Conservation (phyloP, 2,888 invertebrate species). For the Meta bourneti region DNA sequence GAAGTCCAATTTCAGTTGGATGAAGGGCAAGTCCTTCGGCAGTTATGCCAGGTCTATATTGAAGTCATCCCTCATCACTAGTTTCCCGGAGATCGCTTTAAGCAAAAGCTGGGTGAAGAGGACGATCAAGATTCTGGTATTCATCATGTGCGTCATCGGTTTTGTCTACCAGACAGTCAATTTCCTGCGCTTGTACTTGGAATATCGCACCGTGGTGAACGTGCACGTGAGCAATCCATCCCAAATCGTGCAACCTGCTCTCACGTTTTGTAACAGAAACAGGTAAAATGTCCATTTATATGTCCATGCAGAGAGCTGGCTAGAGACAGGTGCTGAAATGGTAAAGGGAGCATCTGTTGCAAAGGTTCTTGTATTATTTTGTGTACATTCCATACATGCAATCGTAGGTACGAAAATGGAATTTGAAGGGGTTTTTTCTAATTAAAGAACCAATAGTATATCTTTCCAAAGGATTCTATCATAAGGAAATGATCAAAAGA, state of each 20-base stretch:
- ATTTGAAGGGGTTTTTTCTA: no score
- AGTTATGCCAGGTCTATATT: constrained; percentile 10
- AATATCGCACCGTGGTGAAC: constrained; percentile 66
- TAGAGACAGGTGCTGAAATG: no score
- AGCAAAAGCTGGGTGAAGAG: constrained; percentile 44
- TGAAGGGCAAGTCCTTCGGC: constrained; percentile 37
- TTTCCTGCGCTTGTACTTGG: constrained; percentile 52
- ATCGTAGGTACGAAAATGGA: no score
- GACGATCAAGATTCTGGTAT: constrained; percentile 44
- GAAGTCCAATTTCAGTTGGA: no score
- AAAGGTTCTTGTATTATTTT: no score
- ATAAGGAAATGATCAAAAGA: no score
- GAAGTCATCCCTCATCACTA: constrained; percentile 54
- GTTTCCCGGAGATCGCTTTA: constrained; percentile 54
- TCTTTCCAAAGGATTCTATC: no score
- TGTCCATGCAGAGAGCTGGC: no score
- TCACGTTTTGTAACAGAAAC: constrained; percentile 68
- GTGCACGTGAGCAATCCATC: constrained; percentile 54
- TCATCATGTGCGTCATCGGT: constrained; percentile 39
- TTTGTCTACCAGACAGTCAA: constrained; percentile 58
- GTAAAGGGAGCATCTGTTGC: no score
- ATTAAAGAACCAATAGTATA: no score
- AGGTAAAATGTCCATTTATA: constrained; percentile 19
- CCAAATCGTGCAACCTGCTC: constrained; percentile 39
- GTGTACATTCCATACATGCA: no score